Percentiles rank a stretch among this genome's conserved stretches.
phyloP scores from a whole-genome alignment of 92 coral and sea anemone genomes.

The Umimayanthus chanpuru region DNA sequence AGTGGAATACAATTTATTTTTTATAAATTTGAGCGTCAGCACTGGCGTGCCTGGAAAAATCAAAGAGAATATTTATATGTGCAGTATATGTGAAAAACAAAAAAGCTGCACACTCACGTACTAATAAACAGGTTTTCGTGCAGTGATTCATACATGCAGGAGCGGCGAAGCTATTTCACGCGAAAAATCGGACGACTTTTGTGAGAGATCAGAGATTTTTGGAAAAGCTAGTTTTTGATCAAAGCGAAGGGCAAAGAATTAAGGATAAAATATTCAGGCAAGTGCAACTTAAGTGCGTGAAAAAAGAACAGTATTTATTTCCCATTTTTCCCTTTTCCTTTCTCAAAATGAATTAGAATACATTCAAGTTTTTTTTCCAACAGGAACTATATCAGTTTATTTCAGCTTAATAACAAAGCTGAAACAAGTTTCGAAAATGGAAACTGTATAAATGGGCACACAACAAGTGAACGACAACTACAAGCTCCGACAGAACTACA shows the following conservation, averaged over 20 bases:
- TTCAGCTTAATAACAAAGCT: not conserved
- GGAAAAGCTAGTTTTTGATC: constrained; percentile 16
- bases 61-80: too few relatives aligned
- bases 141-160: too few relatives aligned
- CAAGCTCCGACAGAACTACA: not conserved
- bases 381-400: not conserved
- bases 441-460: not conserved
- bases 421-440: not conserved
- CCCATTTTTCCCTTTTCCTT: not conserved
- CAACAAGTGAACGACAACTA: not conserved
- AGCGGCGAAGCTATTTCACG: too few relatives aligned
- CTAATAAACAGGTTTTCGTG: too few relatives aligned
- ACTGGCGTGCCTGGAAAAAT: too few relatives aligned
- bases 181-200: not conserved
- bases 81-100: too few relatives aligned
- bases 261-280: not conserved
- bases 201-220: not conserved
- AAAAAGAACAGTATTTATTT: not conserved
- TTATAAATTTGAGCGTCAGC: too few relatives aligned
- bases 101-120: too few relatives aligned
- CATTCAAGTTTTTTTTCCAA: not conserved
- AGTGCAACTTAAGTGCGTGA: not conserved
- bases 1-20: too few relatives aligned
- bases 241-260: not conserved
- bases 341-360: too few relatives aligned